These are phyloP conservation scores for Neoarius graeffei DNA, from an alignment of 2,113 vertebrate genomes.

Conservation along the genomic window DNA sequence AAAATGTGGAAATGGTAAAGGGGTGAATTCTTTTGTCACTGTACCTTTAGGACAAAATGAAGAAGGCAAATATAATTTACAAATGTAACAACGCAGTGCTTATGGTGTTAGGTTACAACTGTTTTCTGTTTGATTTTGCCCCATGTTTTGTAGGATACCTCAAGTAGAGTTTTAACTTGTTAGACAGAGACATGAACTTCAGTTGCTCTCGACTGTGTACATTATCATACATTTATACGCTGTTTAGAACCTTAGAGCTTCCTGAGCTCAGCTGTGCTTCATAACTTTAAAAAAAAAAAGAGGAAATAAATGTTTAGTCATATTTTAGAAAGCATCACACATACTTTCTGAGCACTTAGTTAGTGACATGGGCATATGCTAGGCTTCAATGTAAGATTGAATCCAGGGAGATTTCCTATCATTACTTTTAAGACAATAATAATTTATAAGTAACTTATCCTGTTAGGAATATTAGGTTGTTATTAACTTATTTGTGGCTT, in stretches of 20 bases:
- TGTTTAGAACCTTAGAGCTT: not conserved
- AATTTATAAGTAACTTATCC: slow-evolving; percentile 33
- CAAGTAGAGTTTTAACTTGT: not conserved
- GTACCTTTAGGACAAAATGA: not conserved
- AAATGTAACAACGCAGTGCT: not conserved
- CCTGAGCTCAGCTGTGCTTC: not conserved
- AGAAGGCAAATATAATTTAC: not conserved
- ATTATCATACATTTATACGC: not conserved
- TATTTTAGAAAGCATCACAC: not conserved
- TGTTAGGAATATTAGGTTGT: slow-evolving; percentile 4
- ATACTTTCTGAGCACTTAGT: not conserved
- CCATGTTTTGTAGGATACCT: no score
- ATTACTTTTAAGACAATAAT: slow-evolving; percentile 45
- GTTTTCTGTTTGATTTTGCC: no score
- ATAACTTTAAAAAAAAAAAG: not conserved
- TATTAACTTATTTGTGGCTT: slow-evolving; percentile 15
- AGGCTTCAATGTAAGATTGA: not conserved
- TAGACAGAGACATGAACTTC: not conserved
- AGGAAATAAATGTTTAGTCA: not conserved
- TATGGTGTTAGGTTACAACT: not conserved
- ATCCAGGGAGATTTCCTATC: slow-evolving; percentile 49
- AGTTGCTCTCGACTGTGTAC: not conserved
- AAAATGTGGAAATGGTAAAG: not conserved
- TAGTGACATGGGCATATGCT: not conserved
- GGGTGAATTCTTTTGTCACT: not conserved